Base-by-base conservation (phyloP, 37 sponge, comb jelly and placozoan species). In the Geodia barretti region DNA sequence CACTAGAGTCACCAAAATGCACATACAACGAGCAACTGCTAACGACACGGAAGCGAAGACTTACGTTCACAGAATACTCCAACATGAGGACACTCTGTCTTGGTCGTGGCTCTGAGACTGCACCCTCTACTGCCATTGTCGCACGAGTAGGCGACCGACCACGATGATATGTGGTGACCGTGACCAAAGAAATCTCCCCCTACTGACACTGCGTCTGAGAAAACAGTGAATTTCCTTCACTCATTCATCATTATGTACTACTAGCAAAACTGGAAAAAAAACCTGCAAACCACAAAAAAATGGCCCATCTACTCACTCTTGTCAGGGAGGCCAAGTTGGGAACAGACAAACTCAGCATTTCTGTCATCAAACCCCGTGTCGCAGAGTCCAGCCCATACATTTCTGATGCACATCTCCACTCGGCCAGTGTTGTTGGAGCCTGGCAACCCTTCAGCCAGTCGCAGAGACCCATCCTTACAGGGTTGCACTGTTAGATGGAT, bases 321-420 rank as follows among this genome's bases (percentile, higher is more conserved):
- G 28, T 4, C 36, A 33, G 23, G 35, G 4, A 60, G 35, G 1
- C 81, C 81, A 0, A 86, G 32, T 20, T 74, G 68, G 1, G 31
- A 35, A 33, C 87, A 86, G 25, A 74, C 60, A 2, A 31, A 29
- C 4, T 40, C 31, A 64, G 75, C 80, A 4, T 1, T 24, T 26
- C 30, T 72, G 5, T 63, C 41, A 74, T 72, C 39, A 32, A 79
- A 86, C n/a, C 54, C 62, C 5, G 1, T 67, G 21, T 60, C 69
- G 58, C 81, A 76, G 7, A 79, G 39, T 36, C 39, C 42, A 17
- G 65, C 39, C 75, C 74, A 86, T 25, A n/a, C 25, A 32, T 74
- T 79, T 3, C 39, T 37, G 25, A 79, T 62, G 64, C 87, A 86
- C 68, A 79, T 64, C 62, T 86, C 87, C 36, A 86, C 70, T 2